A percentile compares a stretch with the other conserved stretches of the same genome.
These are phyloP conservation scores for Styela clava DNA, from an alignment of 23 tunicate species.

Conservation along the genomic window DNA sequence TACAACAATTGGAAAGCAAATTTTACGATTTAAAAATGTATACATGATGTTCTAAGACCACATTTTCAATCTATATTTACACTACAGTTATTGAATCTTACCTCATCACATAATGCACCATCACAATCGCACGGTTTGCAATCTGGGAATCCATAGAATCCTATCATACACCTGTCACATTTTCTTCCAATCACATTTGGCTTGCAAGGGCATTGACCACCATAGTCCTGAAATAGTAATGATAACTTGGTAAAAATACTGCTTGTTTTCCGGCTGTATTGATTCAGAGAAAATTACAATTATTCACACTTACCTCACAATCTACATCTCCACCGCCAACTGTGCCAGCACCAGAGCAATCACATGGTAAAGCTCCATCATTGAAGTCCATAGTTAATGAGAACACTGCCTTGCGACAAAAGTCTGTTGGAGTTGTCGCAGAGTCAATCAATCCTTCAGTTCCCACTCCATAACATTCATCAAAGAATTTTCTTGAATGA, in stretches of 20 bases:
- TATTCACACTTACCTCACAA: constrained; percentile 49
- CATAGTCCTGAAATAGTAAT: constrained; percentile 68
- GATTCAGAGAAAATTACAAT: neutral
- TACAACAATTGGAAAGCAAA: no score
- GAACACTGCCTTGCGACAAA: constrained; percentile 57
- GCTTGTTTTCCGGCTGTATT: neutral
- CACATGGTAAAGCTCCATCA: constrained; percentile 68
- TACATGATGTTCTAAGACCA: no score
- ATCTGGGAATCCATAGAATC: constrained; percentile 78
- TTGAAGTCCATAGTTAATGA: constrained; percentile 75
- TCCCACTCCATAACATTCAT: constrained; percentile 28
- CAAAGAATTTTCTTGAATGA: constrained; percentile 56
- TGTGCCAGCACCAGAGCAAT: constrained; percentile 97
- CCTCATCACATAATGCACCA: constrained; percentile 75
- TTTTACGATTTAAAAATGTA: no score
- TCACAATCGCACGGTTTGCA: constrained; percentile 85
- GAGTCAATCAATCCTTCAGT: constrained; percentile 13
- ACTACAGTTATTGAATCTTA: constrained; percentile 9
- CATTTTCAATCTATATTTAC: no score
- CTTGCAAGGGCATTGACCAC: constrained; percentile 97
- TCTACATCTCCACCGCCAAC: constrained; percentile 73
- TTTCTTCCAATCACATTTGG: constrained; percentile 78
- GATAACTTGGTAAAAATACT: constrained; percentile 8
- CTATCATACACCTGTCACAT: constrained; percentile 77
- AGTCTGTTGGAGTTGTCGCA: constrained; percentile 29